Percentiles rank a stretch among this genome's conserved stretches.
Conservation (phyloP, 2,113 vertebrate genomes). For the Oreocharis arfaki region DNA sequence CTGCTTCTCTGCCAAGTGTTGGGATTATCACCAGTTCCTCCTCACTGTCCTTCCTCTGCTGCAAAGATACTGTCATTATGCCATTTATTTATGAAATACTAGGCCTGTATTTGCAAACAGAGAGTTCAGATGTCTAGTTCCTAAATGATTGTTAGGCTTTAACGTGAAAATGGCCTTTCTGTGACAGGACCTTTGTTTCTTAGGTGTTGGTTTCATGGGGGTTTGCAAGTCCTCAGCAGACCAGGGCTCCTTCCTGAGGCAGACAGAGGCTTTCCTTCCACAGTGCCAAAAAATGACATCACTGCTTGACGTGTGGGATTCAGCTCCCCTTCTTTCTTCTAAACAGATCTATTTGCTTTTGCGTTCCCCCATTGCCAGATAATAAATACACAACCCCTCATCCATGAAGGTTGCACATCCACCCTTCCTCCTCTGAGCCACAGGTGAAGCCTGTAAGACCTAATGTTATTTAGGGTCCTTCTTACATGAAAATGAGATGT, state of each 20-base stretch:
- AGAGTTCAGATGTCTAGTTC: neutral
- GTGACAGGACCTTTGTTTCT: neutral
- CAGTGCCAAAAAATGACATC: neutral
- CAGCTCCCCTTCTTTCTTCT: neutral
- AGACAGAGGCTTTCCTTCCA: neutral
- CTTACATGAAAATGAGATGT: neutral
- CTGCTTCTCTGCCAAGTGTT: neutral
- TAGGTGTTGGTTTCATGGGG: neutral
- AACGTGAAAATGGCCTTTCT: neutral
- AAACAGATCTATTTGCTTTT: neutral
- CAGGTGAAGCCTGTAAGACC: neutral
- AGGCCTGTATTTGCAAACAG: neutral
- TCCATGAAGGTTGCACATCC: neutral
- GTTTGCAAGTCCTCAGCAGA: neutral
- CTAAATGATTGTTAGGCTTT: rapidly evolving
- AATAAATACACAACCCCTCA: neutral
- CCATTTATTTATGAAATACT: neutral
- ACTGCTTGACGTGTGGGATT: neutral
- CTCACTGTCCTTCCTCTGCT: neutral
- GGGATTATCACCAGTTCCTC: neutral
- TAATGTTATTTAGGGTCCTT: neutral
- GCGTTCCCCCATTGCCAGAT: neutral
- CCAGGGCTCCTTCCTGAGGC: neutral
- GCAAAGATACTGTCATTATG: neutral
- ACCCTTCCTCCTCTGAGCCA: neutral